Conservation (phyloP, 1,140 invertebrate species). For the Sinonovacula constricta region DNA sequence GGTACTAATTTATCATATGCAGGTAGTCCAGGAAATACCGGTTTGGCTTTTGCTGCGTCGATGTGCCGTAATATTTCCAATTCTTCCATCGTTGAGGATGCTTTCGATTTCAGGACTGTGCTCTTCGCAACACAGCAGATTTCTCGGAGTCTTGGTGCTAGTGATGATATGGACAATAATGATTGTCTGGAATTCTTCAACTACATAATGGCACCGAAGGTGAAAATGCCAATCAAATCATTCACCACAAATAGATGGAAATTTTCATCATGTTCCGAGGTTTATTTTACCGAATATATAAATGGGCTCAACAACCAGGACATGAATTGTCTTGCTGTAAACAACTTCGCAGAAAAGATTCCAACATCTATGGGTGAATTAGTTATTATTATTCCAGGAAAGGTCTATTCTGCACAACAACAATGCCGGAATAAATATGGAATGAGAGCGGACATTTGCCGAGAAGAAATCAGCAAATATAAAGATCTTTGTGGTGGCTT, state of each 20-base stretch:
- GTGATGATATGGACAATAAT: conserved; percentile 66
- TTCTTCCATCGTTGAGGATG: conserved; percentile 40
- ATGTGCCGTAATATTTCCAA: conserved; percentile 49
- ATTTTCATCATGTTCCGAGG: conserved; percentile 60
- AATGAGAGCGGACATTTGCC: conserved; percentile 55
- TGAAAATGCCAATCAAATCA: conserved; percentile 47
- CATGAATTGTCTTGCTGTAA: conserved; percentile 24
- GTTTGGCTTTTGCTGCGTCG: conserved; percentile 40
- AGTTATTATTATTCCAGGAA: conserved; percentile 9
- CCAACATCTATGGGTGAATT: background rate
- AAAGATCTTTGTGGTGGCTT: conserved; percentile 26
- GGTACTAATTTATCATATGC: conserved; percentile 47
- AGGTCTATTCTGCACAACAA: conserved; percentile 35
- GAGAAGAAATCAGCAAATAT: conserved; percentile 47
- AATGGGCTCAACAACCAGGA: conserved; percentile 29
- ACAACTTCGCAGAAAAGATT: background rate
- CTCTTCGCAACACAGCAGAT: conserved; percentile 41
- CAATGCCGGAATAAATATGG: conserved; percentile 60
- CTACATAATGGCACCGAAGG: conserved; percentile 63
- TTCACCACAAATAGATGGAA: conserved; percentile 60
- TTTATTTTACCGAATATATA: conserved; percentile 55
- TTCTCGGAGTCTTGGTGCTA: conserved; percentile 54
- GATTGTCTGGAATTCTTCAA: conserved; percentile 60
- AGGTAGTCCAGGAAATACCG: conserved; percentile 44
- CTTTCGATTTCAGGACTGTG: conserved; percentile 33